These are phyloP conservation scores for Orcinus orca DNA, from an alignment of 2,113 vertebrate genomes.

Conservation along the genomic window DNA sequence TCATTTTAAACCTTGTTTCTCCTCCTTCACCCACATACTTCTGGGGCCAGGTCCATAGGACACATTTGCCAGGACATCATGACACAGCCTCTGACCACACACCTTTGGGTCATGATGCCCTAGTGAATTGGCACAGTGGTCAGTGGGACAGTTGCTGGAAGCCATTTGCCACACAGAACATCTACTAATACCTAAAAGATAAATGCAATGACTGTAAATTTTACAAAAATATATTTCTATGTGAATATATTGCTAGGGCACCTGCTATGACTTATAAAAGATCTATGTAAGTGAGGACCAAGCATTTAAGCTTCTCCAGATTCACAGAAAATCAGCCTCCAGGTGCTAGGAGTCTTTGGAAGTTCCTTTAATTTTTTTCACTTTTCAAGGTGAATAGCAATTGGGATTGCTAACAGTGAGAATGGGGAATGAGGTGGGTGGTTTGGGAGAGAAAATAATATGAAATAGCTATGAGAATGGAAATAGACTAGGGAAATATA, in stretches of 20 bases:
- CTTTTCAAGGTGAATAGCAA: background rate
- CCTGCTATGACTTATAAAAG: background rate
- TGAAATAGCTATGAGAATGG: background rate
- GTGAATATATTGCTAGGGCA: background rate
- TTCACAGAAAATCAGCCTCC: background rate
- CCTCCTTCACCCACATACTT: background rate
- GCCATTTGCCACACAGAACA: background rate
- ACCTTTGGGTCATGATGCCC: background rate
- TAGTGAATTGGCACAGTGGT: background rate
- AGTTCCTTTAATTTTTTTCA: background rate
- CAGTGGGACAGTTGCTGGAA: background rate
- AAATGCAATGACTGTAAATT: background rate
- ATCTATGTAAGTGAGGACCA: background rate
- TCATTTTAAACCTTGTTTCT: background rate
- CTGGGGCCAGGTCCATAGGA: background rate
- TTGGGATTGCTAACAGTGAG: background rate
- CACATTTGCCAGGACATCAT: background rate
- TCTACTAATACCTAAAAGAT: background rate
- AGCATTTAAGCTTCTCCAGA: background rate
- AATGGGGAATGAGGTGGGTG: background rate
- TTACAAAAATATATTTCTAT: background rate
- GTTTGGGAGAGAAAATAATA: background rate
- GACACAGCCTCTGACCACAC: background rate
- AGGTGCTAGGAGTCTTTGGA: background rate
- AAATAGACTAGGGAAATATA: background rate